A percentile compares a stretch with the other conserved stretches of the same genome.
Conservation (phyloP, 2,888 invertebrate genomes). For the Leptinotarsa juncta region DNA sequence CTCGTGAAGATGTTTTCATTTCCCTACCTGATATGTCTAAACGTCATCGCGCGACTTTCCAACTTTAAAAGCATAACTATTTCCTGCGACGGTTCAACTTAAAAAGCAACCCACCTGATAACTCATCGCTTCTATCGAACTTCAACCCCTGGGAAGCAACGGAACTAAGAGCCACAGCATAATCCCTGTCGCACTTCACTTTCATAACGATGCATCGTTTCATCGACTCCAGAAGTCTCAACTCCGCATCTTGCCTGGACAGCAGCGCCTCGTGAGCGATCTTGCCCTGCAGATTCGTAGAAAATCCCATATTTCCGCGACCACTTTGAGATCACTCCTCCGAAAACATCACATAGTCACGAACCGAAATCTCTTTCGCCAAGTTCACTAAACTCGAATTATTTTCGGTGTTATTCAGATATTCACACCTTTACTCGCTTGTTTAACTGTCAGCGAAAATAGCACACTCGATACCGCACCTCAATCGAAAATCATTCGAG, state of each 20-base stretch:
- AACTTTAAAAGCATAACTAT: no score
- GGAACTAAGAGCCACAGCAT: slow-evolving; percentile 85
- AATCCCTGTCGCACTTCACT: slow-evolving; percentile 92
- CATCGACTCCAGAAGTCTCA: slow-evolving; percentile 92
- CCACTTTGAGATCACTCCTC: background rate
- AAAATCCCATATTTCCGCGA: slow-evolving; percentile 79
- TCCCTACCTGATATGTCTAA: no score
- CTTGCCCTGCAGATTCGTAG: slow-evolving; percentile 86
- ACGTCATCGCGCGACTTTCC: no score
- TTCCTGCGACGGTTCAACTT: no score
- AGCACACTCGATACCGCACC: slow-evolving; percentile 20
- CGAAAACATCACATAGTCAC: slow-evolving; percentile 21
- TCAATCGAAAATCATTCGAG: slow-evolving; percentile 15
- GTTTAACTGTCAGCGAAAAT: slow-evolving; percentile 15
- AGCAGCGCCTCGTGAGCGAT: slow-evolving; percentile 92
- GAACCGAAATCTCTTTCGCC: background rate
- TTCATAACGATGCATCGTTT: slow-evolving; percentile 86
- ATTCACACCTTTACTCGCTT: slow-evolving; percentile 5
- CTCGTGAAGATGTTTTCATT: no score
- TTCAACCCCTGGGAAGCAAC: slow-evolving; percentile 86
- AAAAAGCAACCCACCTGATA: slow-evolving; percentile 63
- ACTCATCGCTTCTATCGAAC: slow-evolving; percentile 81
- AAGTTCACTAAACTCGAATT: slow-evolving; percentile 30
- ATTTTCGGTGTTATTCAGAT: background rate
- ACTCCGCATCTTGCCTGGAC: slow-evolving; percentile 91